A percentile compares a stretch with the other conserved stretches of the same genome.
phyloP scores from a whole-genome alignment of 2,797 vertebrate species.

The Balearica regulorum region DNA sequence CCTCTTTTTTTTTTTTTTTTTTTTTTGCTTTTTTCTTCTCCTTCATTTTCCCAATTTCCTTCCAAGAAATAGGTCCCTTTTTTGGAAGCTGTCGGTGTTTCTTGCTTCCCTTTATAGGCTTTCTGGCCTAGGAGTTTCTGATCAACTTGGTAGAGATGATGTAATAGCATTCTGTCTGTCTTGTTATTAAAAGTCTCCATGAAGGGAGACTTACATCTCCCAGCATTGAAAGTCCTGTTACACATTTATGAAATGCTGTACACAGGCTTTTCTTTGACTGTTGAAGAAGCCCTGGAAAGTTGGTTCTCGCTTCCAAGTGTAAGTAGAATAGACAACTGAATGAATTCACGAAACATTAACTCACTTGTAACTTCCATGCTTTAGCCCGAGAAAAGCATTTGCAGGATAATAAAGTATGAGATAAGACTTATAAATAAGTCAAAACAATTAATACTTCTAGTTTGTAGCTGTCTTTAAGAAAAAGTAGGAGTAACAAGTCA shows the following conservation, averaged over 20 bases:
- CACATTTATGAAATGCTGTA: background rate
- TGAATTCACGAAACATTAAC: background rate
- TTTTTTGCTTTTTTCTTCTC: too few relatives aligned
- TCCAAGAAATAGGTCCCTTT: background rate
- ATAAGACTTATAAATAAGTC: background rate
- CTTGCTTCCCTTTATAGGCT: rapidly evolving
- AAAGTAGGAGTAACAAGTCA: background rate
- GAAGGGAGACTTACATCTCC: background rate
- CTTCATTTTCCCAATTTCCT: background rate
- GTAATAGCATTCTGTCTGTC: background rate
- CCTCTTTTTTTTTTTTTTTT: background rate
- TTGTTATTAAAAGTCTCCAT: background rate
- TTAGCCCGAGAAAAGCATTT: background rate
- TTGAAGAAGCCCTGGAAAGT: background rate
- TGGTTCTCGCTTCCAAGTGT: background rate
- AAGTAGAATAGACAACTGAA: background rate
- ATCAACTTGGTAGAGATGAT: background rate
- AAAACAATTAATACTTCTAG: background rate
- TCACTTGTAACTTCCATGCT: background rate
- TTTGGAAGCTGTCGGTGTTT: background rate
- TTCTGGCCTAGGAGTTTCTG: background rate
- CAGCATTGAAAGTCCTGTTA: background rate
- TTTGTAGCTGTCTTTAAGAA: background rate
- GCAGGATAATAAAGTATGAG: background rate
- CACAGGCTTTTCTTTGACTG: background rate